phyloP scores from a whole-genome alignment of 1,140 invertebrate genomes.

The Elysia chlorotica region DNA sequence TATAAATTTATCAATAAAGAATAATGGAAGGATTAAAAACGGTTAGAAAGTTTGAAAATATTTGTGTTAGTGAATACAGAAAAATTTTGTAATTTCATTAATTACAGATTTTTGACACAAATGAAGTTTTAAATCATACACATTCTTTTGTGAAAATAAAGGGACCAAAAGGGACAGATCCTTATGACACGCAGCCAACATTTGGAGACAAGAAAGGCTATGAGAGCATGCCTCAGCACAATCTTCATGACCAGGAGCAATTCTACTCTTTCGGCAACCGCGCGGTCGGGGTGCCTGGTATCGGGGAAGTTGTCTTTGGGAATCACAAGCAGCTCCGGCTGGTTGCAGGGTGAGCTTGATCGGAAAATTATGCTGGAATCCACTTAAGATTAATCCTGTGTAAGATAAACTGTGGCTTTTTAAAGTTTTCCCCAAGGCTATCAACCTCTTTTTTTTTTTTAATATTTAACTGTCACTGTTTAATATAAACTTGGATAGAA shows the following conservation, averaged over 20 bases:
- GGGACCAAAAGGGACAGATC: conserved; percentile 5
- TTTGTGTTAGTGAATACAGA: too few species aligned
- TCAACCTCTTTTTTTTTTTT: background rate
- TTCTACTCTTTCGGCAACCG: conserved; percentile 4
- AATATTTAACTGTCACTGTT: background rate
- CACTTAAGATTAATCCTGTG: too few species aligned
- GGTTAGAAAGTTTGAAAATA: too few species aligned
- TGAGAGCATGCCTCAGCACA: conserved; percentile 8
- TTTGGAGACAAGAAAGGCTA: conserved; percentile 2
- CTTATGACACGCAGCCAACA: conserved; percentile 17
- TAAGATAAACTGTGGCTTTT: background rate
- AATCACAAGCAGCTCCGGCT: conserved; percentile 27
- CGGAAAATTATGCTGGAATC: too few species aligned
- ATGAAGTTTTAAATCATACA: too few species aligned
- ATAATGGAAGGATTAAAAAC: too few species aligned
- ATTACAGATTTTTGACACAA: too few species aligned
- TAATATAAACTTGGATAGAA: background rate
- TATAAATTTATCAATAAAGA: too few species aligned
- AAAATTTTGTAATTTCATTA: too few species aligned
- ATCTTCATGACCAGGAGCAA: background rate
- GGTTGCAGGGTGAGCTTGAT: conserved; percentile 24
- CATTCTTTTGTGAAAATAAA: background rate
- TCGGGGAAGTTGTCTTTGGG: conserved; percentile 49
- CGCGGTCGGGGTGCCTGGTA: conserved; percentile 18
- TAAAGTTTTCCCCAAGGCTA: background rate